These are phyloP conservation scores for Sebastes schlegelii DNA, from an alignment of 2,113 vertebrate genomes.

Conservation along the genomic window DNA sequence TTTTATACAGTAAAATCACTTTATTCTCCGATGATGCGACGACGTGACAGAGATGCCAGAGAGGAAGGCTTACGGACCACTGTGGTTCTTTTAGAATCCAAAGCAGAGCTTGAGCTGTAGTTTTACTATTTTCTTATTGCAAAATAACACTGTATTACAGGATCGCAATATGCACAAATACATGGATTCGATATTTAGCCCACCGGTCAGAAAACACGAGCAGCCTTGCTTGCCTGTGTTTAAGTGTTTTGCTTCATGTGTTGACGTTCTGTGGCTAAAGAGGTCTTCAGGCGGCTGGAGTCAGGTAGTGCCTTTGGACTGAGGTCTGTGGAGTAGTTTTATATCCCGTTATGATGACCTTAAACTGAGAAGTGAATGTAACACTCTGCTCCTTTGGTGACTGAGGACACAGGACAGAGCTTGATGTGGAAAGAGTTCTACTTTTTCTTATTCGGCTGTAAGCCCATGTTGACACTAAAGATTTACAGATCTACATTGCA, in stretches of 20 bases:
- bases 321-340: slow-evolving; percentile 48
- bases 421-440: slow-evolving; percentile 34
- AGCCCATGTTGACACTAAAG: slow-evolving; percentile 12
- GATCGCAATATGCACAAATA: neutral
- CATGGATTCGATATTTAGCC: neutral
- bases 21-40: slow-evolving; percentile 48
- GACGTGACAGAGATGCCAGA: slow-evolving; percentile 47
- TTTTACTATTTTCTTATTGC: slow-evolving; percentile 33
- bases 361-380: slow-evolving; percentile 51
- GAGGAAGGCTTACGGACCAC: slow-evolving; percentile 3
- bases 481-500: slow-evolving; percentile 2
- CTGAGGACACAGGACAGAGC: slow-evolving; percentile 47
- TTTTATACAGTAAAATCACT: neutral
- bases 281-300: slow-evolving; percentile 28
- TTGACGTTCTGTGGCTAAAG: slow-evolving; percentile 23
- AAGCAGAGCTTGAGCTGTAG: slow-evolving; percentile 41
- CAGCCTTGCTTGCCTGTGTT: slow-evolving; percentile 17
- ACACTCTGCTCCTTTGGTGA: slow-evolving; percentile 65
- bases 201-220: neutral
- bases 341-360: slow-evolving; percentile 51
- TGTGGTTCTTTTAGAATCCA: slow-evolving; percentile 69
- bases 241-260: slow-evolving; percentile 24
- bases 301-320: slow-evolving; percentile 26
- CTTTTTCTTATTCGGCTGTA: slow-evolving; percentile 5
- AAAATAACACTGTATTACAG: slow-evolving; percentile 21